These are phyloP conservation scores for Pachypsylla venusta DNA, from an alignment of 1,140 invertebrate species.

Conservation along the genomic window DNA sequence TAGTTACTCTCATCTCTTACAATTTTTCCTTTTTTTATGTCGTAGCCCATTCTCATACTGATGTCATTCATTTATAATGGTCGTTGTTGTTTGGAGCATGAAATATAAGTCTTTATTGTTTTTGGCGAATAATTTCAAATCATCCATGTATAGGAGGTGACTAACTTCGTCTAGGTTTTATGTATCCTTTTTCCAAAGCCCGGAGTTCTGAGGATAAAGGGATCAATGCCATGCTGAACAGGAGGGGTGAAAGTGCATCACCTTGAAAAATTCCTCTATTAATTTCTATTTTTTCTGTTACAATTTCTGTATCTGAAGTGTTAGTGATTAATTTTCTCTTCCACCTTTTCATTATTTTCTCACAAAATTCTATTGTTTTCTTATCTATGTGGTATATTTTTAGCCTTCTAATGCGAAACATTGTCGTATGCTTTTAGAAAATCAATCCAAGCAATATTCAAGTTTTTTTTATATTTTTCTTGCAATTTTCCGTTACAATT, in stretches of 20 bases:
- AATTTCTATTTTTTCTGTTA: not conserved
- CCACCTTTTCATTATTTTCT: not conserved
- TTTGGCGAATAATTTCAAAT: not conserved
- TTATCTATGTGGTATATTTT: conserved; percentile 17
- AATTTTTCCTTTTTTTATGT: conserved; percentile 6
- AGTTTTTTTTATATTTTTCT: conserved; percentile 13
- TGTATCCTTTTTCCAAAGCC: not conserved
- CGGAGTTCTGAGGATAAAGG: not conserved
- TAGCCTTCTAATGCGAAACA: conserved; percentile 13
- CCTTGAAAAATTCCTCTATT: conserved; percentile 13
- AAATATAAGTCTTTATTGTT: not conserved
- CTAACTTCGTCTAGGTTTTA: not conserved
- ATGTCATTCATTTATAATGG: not conserved
- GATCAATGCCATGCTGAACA: not conserved
- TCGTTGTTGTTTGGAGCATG: not conserved
- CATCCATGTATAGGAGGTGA: conserved; percentile 10
- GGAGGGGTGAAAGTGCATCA: not conserved
- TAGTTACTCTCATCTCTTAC: not conserved
- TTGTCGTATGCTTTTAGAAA: conserved; percentile 8
- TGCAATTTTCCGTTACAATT: conserved; percentile 16
- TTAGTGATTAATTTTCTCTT: not conserved
- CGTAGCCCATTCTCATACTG: not conserved
- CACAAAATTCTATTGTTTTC: not conserved
- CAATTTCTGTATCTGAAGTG: not conserved
- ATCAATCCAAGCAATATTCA: conserved; percentile 10